Conservation (phyloP, 1,140 invertebrate genomes). For the Phymastichus coffea region DNA sequence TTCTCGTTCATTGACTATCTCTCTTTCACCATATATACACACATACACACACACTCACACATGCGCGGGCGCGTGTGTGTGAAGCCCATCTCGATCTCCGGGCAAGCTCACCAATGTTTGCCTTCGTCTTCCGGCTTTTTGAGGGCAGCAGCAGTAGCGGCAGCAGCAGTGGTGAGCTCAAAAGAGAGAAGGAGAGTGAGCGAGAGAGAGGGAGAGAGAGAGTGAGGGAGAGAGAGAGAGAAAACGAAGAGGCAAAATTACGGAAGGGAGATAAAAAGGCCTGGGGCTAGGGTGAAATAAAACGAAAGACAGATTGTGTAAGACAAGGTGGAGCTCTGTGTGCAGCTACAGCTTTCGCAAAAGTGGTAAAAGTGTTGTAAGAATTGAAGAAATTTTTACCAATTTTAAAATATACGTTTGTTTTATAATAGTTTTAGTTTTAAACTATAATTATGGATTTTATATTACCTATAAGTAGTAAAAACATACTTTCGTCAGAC, state of each 20-base stretch:
- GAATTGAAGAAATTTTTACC: too few relatives aligned
- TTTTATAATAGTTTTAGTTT: too few relatives aligned
- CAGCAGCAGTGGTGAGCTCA: slow-evolving; percentile 19
- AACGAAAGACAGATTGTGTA: slow-evolving; percentile 24
- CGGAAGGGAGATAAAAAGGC: slow-evolving; percentile 20
- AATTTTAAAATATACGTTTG: too few relatives aligned
- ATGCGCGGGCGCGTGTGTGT: neutral
- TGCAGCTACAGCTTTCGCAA: neutral
- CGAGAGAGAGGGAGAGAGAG: neutral
- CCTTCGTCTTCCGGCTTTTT: slow-evolving; percentile 29
- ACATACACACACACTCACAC: neutral
- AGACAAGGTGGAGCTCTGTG: slow-evolving; percentile 5
- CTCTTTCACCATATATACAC: neutral
- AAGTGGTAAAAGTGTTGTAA: too few relatives aligned
- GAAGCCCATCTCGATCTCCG: slow-evolving; percentile 11
- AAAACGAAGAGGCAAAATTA: slow-evolving; percentile 18
- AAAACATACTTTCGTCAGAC: too few relatives aligned
- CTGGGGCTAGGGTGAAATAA: slow-evolving; percentile 19
- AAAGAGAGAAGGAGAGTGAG: too few relatives aligned
- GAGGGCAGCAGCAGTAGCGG: slow-evolving; percentile 16
- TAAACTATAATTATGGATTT: too few relatives aligned
- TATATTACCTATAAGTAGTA: too few relatives aligned
- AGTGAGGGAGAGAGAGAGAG: slow-evolving; percentile 17
- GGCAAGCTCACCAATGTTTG: slow-evolving; percentile 30
- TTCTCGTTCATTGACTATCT: neutral